These are phyloP conservation scores for Thecophora atra DNA, from an alignment of 2,888 invertebrate species.

Conservation along the genomic window DNA sequence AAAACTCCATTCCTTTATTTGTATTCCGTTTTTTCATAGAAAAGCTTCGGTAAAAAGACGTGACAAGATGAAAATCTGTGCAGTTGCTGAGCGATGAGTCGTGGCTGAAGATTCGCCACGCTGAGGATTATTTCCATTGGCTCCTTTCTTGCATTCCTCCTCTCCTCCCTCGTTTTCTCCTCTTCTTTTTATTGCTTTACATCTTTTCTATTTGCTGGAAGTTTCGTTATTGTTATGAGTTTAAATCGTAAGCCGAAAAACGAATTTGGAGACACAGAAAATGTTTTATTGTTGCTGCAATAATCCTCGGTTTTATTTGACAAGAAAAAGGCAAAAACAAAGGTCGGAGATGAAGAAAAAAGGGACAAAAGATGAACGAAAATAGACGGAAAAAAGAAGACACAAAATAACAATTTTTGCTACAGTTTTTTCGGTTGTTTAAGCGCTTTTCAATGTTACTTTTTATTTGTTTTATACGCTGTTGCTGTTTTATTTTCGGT, in stretches of 20 bases:
- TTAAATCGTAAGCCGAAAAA: not conserved
- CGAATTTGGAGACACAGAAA: too few species aligned
- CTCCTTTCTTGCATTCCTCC: not conserved
- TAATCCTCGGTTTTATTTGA: constrained; percentile 27
- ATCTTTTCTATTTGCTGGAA: not conserved
- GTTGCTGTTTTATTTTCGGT: not conserved
- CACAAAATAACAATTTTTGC: not conserved
- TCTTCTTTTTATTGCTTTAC: not conserved
- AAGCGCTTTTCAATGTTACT: too few species aligned
- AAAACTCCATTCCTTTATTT: not conserved
- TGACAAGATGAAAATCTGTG: constrained; percentile 51
- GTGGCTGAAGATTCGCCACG: constrained; percentile 21
- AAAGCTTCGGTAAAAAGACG: constrained; percentile 43
- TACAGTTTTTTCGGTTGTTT: constrained; percentile 15
- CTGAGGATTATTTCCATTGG: too few species aligned
- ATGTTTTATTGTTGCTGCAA: constrained; percentile 10
- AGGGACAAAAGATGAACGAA: not conserved
- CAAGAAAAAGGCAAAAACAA: constrained; percentile 35
- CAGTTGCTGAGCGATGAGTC: constrained; percentile 31
- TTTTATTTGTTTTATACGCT: constrained; percentile 15
- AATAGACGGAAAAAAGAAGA: not conserved
- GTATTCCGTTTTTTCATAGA: not conserved
- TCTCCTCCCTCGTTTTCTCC: not conserved
- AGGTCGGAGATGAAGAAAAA: not conserved
- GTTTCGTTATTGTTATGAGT: not conserved